Base-by-base conservation (phyloP, 2,113 vertebrate genomes). In the Mastomys coucha region DNA sequence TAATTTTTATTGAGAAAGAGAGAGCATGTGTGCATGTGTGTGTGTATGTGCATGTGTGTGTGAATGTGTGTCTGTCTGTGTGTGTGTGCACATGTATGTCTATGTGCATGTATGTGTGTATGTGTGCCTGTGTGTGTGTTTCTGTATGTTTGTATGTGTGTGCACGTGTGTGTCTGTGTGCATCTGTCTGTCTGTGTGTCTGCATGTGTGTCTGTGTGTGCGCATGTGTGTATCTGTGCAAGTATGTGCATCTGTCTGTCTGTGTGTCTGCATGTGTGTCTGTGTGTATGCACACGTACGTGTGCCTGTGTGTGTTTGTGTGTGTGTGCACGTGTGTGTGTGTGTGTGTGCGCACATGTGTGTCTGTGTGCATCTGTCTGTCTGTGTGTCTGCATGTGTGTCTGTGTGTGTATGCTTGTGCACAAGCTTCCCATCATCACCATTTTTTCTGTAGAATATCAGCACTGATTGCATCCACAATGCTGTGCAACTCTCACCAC, bases 391-490 rank as follows among this genome's bases (percentile, higher is more conserved):
- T 9, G 60, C 19, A 19, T 63, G 60, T 26, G 1, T 63, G 65
- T 65, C 24, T 65, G 26, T 67, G 9, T 67, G 11, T 28, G 10
- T 12, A 7, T 67, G 65, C 45, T 1, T 63, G 4, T 94, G 16
- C 60, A 87, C 12, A 26, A 72, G 33, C 63, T 84, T 92, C 17
- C 36, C 14, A 49, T 69, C 58, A 33, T 92, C 89, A 88, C 53
- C 42, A 58, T 91, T 85, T 88, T 91, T 81, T 67, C 11, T 60
- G 12, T 84, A 91, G 51, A 69, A 91, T 81, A 77, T 22, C 90
- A 60, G 17, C n/a, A 58, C 89, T 89, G 80, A 69, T 88, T 80
- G 49, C 13, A 73, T 84, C 85, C 51, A 78, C 56, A 92, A 12
- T 45, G 7, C 56, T 80, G 31, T 92, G 6, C 13, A 88, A 39